Conservation (phyloP, 2,113 vertebrate genomes). For the Archocentrus centrarchus region DNA sequence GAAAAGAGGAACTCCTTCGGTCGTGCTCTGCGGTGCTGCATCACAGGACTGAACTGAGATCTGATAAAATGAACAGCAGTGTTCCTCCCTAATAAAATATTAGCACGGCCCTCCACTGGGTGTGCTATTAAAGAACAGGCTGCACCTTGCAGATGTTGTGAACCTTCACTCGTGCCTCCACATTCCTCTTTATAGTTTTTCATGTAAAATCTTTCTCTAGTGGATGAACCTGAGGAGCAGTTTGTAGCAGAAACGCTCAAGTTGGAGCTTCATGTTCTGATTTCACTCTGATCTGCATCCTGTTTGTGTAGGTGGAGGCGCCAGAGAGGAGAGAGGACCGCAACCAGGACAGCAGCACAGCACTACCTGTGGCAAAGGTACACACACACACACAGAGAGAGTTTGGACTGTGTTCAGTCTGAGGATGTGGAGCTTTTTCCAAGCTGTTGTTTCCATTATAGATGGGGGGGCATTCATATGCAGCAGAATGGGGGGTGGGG, state of each 20-base stretch:
- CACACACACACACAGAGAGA: too few species aligned
- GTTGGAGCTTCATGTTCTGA: not conserved
- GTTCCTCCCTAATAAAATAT: not conserved
- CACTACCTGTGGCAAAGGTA: conserved; percentile 49
- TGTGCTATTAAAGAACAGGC: not conserved
- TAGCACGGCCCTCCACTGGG: not conserved
- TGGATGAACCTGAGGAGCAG: conserved; percentile 1
- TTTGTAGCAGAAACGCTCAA: not conserved
- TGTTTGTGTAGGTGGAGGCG: conserved; percentile 43
- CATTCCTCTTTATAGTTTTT: not conserved
- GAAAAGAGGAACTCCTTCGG: not conserved
- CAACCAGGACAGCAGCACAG: not conserved
- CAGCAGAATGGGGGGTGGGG: too few species aligned
- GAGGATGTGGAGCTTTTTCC: too few species aligned
- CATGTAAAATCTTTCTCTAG: not conserved
- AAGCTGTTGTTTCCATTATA: too few species aligned
- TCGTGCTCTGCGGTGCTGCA: not conserved
- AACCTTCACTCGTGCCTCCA: not conserved
- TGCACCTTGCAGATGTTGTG: not conserved
- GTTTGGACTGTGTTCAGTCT: too few species aligned
- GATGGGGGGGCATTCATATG: not conserved
- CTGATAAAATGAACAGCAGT: not conserved
- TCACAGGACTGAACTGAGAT: not conserved
- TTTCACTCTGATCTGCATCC: not conserved
- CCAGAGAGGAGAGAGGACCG: conserved; percentile 12